Percentiles rank a stretch among this genome's conserved stretches.
These are phyloP conservation scores for Benitochromis conjunctus DNA, from an alignment of 2,113 vertebrate species.

Conservation along the genomic window DNA sequence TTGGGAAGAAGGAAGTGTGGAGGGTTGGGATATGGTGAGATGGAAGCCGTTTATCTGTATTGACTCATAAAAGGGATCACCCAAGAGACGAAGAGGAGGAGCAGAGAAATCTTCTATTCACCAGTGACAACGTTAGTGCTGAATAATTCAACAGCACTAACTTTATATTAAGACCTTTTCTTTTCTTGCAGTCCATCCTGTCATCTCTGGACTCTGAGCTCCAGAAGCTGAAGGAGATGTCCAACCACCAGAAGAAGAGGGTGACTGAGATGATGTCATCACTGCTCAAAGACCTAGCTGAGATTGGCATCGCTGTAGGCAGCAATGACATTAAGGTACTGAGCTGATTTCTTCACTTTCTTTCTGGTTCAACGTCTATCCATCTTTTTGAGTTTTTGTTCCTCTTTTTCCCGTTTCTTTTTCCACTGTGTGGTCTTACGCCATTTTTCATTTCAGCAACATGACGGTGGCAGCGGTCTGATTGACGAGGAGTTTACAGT, in stretches of 20 bases:
- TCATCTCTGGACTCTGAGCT: slow-evolving; percentile 94
- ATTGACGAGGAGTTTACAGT: slow-evolving; percentile 98
- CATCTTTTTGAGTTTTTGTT: not conserved
- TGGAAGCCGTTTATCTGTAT: not conserved
- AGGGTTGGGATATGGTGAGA: not conserved
- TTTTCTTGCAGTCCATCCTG: slow-evolving; percentile 78
- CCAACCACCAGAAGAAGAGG: slow-evolving; percentile 96
- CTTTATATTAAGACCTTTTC: not conserved
- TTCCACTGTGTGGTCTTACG: not conserved
- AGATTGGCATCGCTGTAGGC: slow-evolving; percentile 95
- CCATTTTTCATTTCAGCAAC: slow-evolving; percentile 68
- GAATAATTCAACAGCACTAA: not conserved
- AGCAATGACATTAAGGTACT: slow-evolving; percentile 95
- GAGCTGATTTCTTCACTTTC: not conserved
- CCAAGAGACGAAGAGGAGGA: not conserved
- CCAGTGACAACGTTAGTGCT: not conserved
- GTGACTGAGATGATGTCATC: slow-evolving; percentile 98
- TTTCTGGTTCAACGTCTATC: not conserved
- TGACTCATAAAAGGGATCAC: not conserved
- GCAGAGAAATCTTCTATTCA: not conserved
- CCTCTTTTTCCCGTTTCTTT: not conserved
- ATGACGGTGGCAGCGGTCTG: slow-evolving; percentile 90
- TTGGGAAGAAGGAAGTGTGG: not conserved
- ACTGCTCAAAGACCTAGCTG: slow-evolving; percentile 91
- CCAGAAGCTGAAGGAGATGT: slow-evolving; percentile 98